phyloP scores from a whole-genome alignment of 2,113 vertebrate species.

The Caracal caracal region DNA sequence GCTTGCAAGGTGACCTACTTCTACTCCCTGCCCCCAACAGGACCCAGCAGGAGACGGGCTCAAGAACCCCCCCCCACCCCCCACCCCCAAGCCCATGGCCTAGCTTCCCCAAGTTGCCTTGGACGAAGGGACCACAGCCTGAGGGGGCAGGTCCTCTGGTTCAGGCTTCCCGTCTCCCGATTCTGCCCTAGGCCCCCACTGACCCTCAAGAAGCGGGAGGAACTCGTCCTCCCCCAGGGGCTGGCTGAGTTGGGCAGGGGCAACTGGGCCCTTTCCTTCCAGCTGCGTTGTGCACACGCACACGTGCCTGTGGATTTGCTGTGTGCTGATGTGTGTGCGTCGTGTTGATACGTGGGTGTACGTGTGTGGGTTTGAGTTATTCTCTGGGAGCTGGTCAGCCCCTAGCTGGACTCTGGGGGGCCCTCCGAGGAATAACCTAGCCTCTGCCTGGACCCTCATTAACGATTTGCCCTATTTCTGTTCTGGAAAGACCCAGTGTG shows the following conservation, averaged over 20 bases:
- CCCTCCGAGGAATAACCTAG: not conserved
- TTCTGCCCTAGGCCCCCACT: not conserved
- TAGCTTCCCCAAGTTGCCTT: not conserved
- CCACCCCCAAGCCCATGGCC: not conserved
- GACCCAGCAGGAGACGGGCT: not conserved
- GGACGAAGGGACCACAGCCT: not conserved
- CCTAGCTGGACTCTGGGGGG: not conserved
- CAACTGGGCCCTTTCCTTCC: not conserved
- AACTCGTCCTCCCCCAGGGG: not conserved
- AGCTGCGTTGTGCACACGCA: not conserved
- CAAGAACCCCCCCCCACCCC: not conserved
- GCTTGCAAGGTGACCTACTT: not conserved
- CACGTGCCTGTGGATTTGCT: not conserved
- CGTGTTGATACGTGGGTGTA: rapidly evolving
- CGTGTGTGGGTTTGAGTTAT: not conserved
- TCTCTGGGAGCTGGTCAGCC: not conserved
- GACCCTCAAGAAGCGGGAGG: not conserved
- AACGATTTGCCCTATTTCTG: not conserved
- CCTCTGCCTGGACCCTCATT: not conserved
- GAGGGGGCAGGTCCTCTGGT: not conserved
- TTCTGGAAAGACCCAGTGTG: not conserved
- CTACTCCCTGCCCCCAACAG: no score
- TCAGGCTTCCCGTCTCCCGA: not conserved
- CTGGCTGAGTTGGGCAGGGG: not conserved
- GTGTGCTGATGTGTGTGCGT: not conserved